A percentile compares a stretch with the other conserved stretches of the same genome.
These are phyloP conservation scores for Hemibagrus wyckioides DNA, from an alignment of 2,113 vertebrate genomes.

Conservation along the genomic window DNA sequence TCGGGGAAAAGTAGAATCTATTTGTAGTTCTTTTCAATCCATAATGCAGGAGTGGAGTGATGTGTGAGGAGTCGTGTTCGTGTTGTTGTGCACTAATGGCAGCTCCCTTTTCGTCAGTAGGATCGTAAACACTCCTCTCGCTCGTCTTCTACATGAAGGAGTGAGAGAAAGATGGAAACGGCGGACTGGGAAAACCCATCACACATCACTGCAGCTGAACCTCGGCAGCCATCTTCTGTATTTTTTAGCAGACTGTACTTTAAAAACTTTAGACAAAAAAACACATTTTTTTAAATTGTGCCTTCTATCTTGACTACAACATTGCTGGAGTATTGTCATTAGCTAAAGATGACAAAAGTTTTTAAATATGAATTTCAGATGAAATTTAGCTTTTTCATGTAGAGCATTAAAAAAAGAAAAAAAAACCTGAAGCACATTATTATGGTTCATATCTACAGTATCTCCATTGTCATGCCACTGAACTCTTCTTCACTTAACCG, in stretches of 20 bases:
- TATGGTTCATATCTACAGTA: too few relatives aligned
- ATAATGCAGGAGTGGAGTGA: constrained; percentile 17
- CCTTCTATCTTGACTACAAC: neutral
- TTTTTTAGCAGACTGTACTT: neutral
- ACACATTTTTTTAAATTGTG: neutral
- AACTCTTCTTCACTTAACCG: neutral
- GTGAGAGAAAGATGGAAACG: neutral
- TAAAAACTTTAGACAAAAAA: neutral
- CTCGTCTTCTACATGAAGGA: neutral
- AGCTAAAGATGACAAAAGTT: too few relatives aligned
- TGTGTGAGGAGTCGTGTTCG: neutral
- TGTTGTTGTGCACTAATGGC: neutral
- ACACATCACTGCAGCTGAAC: neutral
- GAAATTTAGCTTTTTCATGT: too few relatives aligned
- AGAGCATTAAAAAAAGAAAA: too few relatives aligned
- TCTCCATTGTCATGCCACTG: too few relatives aligned
- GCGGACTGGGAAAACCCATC: neutral
- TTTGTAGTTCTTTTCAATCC: constrained; percentile 21
- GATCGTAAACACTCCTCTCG: constrained; percentile 11
- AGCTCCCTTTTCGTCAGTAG: constrained; percentile 1
- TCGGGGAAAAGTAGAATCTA: neutral
- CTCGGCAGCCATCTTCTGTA: neutral
- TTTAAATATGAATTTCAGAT: too few relatives aligned
- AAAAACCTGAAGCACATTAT: too few relatives aligned
- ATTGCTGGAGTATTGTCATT: too few relatives aligned